Conservation (phyloP, 1,140 invertebrate genomes). For the Cecropterus lyciades region DNA sequence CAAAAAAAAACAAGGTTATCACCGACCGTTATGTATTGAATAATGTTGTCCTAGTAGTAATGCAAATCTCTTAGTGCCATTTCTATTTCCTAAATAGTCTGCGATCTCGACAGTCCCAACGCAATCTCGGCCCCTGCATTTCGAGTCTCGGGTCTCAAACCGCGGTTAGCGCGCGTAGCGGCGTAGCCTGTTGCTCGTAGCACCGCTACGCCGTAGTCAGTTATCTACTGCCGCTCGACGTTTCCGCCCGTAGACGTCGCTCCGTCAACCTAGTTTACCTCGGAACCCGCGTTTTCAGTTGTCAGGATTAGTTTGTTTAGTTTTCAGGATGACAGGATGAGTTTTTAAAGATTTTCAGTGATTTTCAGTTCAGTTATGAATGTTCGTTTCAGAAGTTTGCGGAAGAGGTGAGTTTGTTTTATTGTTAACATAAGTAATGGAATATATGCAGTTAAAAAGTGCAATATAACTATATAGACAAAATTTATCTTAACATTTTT, state of each 20-base stretch:
- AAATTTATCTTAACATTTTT: too few relatives aligned
- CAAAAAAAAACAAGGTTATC: too few relatives aligned
- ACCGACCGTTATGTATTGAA: too few relatives aligned
- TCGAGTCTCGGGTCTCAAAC: slow-evolving; percentile 23
- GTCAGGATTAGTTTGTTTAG: slow-evolving; percentile 16
- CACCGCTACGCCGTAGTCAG: slow-evolving; percentile 54
- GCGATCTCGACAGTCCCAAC: slow-evolving; percentile 21
- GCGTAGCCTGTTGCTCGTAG: slow-evolving; percentile 43
- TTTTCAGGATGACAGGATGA: slow-evolving; percentile 15
- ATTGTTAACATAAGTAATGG: too few relatives aligned
- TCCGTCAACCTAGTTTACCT: slow-evolving; percentile 31
- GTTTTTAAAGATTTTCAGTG: slow-evolving; percentile 17
- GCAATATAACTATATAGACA: too few relatives aligned
- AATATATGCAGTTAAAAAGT: too few relatives aligned
- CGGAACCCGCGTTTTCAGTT: slow-evolving; percentile 11
- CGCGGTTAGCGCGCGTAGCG: slow-evolving; percentile 44
- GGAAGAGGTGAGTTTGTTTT: background rate
- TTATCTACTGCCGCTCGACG: slow-evolving; percentile 47
- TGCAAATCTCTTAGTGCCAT: background rate
- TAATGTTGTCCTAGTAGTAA: too few relatives aligned
- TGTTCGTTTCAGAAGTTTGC: slow-evolving; percentile 17
- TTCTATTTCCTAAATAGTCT: slow-evolving; percentile 4
- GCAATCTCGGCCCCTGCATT: slow-evolving; percentile 27
- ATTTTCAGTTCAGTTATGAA: slow-evolving; percentile 28
- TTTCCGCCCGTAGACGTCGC: slow-evolving; percentile 51